Conservation (phyloP, 53 echinoderm and acorn worm genomes). For the Mesocentrotus franciscanus region DNA sequence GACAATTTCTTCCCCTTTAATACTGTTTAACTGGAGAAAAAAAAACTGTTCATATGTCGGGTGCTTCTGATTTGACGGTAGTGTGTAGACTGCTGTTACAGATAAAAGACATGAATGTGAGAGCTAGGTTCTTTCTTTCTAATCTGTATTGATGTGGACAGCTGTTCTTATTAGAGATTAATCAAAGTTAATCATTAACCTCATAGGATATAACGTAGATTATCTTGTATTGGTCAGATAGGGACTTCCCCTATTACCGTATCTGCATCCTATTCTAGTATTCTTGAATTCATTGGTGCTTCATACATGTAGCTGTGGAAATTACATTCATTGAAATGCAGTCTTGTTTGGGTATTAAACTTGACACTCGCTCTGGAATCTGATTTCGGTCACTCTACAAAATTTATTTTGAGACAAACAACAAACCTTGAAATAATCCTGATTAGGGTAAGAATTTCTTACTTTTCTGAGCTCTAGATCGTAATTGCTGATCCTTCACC, state of each 20-base stretch:
- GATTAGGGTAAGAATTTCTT: background rate
- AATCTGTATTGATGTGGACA: background rate
- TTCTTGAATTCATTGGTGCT: background rate
- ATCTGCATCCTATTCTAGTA: background rate
- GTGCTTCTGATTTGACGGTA: no score
- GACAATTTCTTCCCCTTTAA: no score
- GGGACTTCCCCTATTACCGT: slow-evolving; percentile 19
- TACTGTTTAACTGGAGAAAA: no score
- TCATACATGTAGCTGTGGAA: background rate
- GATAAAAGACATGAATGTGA: background rate
- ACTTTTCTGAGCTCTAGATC: background rate
- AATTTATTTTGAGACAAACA: background rate
- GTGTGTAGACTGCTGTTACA: no score
- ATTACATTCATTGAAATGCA: background rate
- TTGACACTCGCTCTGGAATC: background rate
- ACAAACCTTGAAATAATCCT: background rate
- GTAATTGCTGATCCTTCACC: background rate
- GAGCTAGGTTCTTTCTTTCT: background rate
- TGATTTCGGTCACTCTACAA: background rate
- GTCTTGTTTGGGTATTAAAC: background rate
- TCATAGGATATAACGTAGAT: background rate
- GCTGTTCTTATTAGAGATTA: background rate
- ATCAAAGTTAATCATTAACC: slow-evolving; percentile 22
- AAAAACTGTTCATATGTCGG: no score
- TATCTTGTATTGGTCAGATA: background rate